Base-by-base conservation (phyloP, 2,113 vertebrate species). In the Mesembrinibis cayennensis region DNA sequence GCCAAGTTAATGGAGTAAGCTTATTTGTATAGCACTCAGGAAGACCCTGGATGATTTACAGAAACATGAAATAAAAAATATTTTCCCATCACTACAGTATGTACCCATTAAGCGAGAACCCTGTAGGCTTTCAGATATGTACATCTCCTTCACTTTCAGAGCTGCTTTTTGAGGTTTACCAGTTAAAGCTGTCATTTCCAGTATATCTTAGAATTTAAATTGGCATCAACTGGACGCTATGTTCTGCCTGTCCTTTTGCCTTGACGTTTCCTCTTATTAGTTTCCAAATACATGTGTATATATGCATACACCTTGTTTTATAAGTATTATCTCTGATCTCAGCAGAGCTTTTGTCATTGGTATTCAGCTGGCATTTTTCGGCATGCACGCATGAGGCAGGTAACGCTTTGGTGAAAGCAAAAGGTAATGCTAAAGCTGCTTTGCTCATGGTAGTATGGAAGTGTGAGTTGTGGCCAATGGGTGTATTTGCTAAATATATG, bases 351-450 rank as follows among this genome's bases (percentile, higher is more conserved):
- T 13, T 83, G 72, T 17, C 32, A 5, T 5, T 45, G 29, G 4
- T 42, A 5, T 21, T 73, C 73, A 59, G 38, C 47, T 52, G 78
- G 52, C 70, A 55, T 26, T 5, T 58, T 55, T 55, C 17, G 12
- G 6, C 1, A 1, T 76, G 56, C 36, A 29, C n/a, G 4, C 13
- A 1, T 1, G 16, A 34, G 55, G 16, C 55, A 47, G 63, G 36
- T 47, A n/a, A 6, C 40, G 2, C 58, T 30, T 26, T 3, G 23
- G 58, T 47, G 21, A 32, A 26, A 67, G 36, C 18, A 44, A 49
- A 65, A 55, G 18, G 30, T 44, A 59, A 20, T 27, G 47, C 32
- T 67, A 10, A 63, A 47, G 30, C 80, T 76, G 26, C 56, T 79
- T 82, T 91, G 50, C 65, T 76, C 18, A 3, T 25, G 5, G 13